Conservation (phyloP, 2,888 invertebrate species). For the Phaedon cochleariae region DNA sequence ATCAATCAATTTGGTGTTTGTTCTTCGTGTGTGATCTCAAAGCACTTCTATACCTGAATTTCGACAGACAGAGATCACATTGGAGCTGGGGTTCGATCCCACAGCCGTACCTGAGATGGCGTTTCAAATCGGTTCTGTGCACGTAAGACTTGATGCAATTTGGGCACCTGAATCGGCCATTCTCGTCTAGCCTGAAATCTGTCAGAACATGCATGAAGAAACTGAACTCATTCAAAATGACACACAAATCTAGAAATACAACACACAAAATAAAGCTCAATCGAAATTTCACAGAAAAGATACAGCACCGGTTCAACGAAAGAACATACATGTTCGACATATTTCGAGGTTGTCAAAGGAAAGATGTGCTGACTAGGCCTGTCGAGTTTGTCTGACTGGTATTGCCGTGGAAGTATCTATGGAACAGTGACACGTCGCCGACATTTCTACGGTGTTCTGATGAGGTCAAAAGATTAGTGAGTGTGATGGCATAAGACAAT, state of each 20-base stretch:
- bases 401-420: too few species aligned
- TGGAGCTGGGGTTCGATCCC: conserved; percentile 42
- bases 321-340: too few species aligned
- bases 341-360: too few species aligned
- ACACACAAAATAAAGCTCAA: too few species aligned
- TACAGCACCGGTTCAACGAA: too few species aligned
- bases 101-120: conserved; percentile 35
- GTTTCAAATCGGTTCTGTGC: conserved; percentile 19
- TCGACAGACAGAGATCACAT: conserved; percentile 42
- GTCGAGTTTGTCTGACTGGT: too few species aligned
- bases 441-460: too few species aligned
- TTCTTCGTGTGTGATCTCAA: conserved; percentile 27
- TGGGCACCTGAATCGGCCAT: conserved; percentile 14
- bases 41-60: conserved; percentile 35
- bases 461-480: too few species aligned
- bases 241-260: neutral
- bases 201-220: neutral
- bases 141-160: conserved; percentile 31
- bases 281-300: too few species aligned
- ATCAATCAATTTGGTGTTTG: neutral
- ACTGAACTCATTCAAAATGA: neutral
- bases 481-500: too few species aligned
- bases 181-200: neutral
- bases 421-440: too few species aligned
- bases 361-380: too few species aligned